Conservation (phyloP, 2,888 invertebrate species). For the Heliconius hortense region DNA sequence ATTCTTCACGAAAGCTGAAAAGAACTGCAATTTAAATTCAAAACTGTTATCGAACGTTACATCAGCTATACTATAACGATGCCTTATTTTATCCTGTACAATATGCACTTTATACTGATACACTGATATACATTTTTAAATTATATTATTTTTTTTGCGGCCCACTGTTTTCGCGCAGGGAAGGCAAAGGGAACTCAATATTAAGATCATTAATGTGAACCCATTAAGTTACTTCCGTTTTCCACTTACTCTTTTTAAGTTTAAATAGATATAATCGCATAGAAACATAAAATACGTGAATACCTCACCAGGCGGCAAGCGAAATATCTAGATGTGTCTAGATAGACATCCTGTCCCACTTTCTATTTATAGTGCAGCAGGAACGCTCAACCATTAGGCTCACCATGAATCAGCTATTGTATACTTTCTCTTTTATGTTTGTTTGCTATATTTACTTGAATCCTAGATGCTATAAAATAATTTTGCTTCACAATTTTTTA, state of each 20-base stretch:
- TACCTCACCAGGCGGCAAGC: slow-evolving; percentile 27
- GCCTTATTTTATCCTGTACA: neutral
- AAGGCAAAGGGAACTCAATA: no score
- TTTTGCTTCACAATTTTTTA: neutral
- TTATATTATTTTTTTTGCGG: no score
- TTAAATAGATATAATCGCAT: neutral
- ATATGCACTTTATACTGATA: neutral
- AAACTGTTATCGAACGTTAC: neutral
- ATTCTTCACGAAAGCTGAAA: no score
- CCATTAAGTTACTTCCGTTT: no score
- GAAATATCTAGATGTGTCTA: slow-evolving; percentile 36
- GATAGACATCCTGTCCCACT: slow-evolving; percentile 63
- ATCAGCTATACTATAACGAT: neutral
- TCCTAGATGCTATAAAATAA: neutral
- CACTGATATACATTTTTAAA: no score
- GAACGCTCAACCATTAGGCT: slow-evolving; percentile 39
- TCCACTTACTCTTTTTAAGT: no score
- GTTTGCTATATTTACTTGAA: slow-evolving; percentile 17
- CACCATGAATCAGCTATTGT: slow-evolving; percentile 37
- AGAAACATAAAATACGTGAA: slow-evolving; percentile 15
- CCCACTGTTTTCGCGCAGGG: no score
- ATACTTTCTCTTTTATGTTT: slow-evolving; percentile 37
- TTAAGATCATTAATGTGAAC: no score
- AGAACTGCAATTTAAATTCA: neutral
- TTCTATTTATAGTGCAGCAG: slow-evolving; percentile 59